A percentile compares a stretch with the other conserved stretches of the same genome.
Conservation (phyloP, 2,113 vertebrate genomes). For the Melospiza melodia region DNA sequence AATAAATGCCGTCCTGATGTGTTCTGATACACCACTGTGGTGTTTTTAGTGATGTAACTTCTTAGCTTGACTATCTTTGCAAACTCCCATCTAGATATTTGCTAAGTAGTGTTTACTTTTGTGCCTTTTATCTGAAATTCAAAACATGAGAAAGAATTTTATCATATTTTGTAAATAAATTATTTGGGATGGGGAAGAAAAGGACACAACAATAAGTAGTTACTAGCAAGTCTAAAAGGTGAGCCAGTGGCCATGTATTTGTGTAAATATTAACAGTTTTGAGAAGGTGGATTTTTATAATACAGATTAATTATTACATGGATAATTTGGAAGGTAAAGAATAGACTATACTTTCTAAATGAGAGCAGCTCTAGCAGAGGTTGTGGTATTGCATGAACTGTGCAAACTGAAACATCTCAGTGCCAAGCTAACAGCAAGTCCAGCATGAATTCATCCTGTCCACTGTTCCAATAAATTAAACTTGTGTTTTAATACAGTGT, state of each 20-base stretch:
- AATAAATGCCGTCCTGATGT: neutral
- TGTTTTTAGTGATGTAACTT: neutral
- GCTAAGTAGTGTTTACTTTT: neutral
- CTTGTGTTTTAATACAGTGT: neutral
- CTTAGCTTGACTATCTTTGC: neutral
- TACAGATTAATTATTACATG: neutral
- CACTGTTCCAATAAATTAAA: neutral
- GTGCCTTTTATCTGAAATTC: neutral
- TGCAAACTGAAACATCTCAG: accelerated
- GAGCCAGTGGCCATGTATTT: neutral
- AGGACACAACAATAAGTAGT: neutral
- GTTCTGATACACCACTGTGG: neutral
- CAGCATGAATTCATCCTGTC: accelerated
- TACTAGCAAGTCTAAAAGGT: neutral
- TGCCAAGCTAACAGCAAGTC: neutral
- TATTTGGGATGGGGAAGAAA: neutral
- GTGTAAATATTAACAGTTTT: neutral
- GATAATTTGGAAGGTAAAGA: neutral
- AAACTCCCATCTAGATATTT: neutral
- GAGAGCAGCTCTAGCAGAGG: neutral
- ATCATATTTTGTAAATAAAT: accelerated
- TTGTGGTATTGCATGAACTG: neutral
- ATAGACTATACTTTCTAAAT: neutral
- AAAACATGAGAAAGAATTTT: neutral
- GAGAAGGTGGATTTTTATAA: neutral